Evolutionary conservation across 2,888 invertebrate genomes (phyloP).

Genomic region (Sicus ferrugineus): DNA sequence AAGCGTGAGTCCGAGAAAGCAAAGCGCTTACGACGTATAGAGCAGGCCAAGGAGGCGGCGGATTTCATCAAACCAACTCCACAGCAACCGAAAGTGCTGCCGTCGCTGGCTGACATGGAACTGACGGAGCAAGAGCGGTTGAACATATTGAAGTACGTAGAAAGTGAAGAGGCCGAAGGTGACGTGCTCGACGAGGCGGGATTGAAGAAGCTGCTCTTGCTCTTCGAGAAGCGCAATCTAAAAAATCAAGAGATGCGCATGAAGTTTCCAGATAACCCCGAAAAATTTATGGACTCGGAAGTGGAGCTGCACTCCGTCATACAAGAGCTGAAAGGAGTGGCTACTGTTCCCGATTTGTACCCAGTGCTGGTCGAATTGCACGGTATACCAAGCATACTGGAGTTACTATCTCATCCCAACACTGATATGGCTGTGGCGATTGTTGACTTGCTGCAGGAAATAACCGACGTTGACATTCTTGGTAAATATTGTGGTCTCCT

Average conservation of each 20-base stretch:
- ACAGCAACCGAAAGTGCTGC: conserved; percentile 31
- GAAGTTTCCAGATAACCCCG: conserved; percentile 95
- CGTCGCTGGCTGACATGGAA: conserved; percentile 54
- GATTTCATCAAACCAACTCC: conserved; percentile 58
- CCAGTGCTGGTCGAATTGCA: conserved; percentile 88
- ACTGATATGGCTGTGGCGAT: conserved; percentile 71
- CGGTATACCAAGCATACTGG: conserved; percentile 88
- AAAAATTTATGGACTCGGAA: conserved; percentile 99
- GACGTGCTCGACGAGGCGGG: conserved; percentile 87
- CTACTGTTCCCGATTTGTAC: conserved; percentile 96
- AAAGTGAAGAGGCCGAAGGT: conserved; percentile 82
- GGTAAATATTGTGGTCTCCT: conserved; percentile 38
- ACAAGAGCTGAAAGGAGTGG: conserved; percentile 89
- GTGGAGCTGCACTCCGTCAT: conserved; percentile 89
- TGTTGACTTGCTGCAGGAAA: conserved; percentile 75
- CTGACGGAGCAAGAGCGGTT: conserved; percentile 78
- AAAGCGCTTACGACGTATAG: conserved; percentile 71
- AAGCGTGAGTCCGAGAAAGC: conserved; percentile 67
- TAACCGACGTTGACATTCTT: conserved; percentile 96
- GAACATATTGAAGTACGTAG: conserved; percentile 83
- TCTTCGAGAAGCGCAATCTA: conserved; percentile 93
- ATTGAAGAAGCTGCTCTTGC: conserved; percentile 86
- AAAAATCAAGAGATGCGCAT: conserved; percentile 98
- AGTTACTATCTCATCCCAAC: conserved; percentile 94
- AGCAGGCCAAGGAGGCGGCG: conserved; percentile 67